Conservation (phyloP, 2,797 vertebrate genomes). For the Pristis pectinata region DNA sequence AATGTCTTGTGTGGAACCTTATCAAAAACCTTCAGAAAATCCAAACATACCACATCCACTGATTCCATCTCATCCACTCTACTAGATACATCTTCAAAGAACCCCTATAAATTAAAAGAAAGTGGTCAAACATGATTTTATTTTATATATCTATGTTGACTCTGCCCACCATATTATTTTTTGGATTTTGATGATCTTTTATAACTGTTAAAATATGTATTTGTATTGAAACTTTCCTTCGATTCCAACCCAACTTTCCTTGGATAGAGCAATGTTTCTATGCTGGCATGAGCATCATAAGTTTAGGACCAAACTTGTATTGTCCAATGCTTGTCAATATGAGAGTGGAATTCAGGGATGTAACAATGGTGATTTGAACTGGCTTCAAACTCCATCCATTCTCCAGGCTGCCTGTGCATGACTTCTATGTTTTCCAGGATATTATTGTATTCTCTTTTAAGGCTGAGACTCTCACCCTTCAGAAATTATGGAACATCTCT, state of each 20-base stretch:
- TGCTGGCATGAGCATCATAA: neutral
- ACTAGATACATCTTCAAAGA: too few species aligned
- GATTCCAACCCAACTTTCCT: too few species aligned
- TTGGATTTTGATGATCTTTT: neutral
- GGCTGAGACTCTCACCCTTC: neutral
- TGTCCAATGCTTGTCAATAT: neutral
- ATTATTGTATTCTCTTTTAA: neutral
- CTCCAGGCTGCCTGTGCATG: neutral
- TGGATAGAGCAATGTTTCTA: neutral
- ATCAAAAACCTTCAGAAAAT: too few species aligned
- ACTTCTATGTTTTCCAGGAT: neutral
- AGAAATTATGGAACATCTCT: neutral
- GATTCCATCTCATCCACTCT: too few species aligned
- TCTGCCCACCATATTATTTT: too few species aligned
- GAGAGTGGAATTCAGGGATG: neutral
- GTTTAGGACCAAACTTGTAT: neutral
- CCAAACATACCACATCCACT: too few species aligned
- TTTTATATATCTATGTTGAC: too few species aligned
- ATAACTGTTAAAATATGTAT: neutral
- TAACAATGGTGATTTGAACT: neutral
- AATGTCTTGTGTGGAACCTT: too few species aligned
- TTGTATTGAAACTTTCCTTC: neutral
- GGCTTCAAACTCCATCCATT: neutral
- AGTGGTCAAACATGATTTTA: too few species aligned
- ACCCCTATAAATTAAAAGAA: too few species aligned